Evolutionary conservation across 2,888 invertebrate species (phyloP), one percentile per base, ranked within the genome.

Genomic region (Panorpa germanica): DNA sequence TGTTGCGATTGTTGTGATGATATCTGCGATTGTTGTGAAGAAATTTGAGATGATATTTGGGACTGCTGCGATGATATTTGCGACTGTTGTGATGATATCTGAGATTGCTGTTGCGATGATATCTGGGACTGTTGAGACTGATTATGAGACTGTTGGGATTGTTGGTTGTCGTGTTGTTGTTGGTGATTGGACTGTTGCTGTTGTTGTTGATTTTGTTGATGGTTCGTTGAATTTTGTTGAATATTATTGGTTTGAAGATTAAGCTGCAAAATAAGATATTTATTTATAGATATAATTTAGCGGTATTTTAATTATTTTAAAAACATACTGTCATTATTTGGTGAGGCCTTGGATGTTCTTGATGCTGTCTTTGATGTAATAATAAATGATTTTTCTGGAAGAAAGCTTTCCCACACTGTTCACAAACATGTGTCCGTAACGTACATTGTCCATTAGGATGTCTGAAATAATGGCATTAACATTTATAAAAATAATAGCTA

Each of bases 371-470:
- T 52, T 81, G 80, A 48, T 82, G 82, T 32, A 81, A 56, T 57
- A 78, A 66, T 35, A 82, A 57, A 45, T 82, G 81, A 49, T 80
- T 81, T 55, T 81, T 81, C 53, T 82, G 82, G 61, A 77, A 77
- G 63, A 82, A 82, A 9, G 77, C 78, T 48, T 81, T 82, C 33
- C 77, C 77, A 46, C 82, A 82, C 45, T 76, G 75, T 37, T 65
- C 66, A 46, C 82, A 82, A 8, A 78, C 68, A 46, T 80, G 78
- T 25, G 78, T 75, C 41, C 78, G 65, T 26, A 81, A 57, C 29
- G 80, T 77, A 46, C 81, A 81, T 38, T 74, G 71, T 28, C 78
- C 80, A 40, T 77, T 77, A 3, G 80, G 76, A 47, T 81, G 80
- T 33, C 70, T 61, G 40, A 1, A 5, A 20, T 20, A 20, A 20